These are phyloP conservation scores for Zhengitettix transpicula DNA, from an alignment of 2,888 invertebrate species.

Conservation along the genomic window DNA sequence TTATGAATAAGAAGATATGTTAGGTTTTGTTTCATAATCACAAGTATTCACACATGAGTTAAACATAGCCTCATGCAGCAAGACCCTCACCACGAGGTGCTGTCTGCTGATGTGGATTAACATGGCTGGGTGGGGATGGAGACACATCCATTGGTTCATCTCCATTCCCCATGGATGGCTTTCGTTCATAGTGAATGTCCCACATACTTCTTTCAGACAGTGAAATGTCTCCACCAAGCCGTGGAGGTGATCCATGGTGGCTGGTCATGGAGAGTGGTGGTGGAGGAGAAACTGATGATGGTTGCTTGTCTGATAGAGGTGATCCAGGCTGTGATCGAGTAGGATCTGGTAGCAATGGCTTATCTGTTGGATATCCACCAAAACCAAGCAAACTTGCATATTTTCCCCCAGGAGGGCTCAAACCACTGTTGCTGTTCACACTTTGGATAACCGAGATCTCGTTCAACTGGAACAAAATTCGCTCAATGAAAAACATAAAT, in stretches of 20 bases:
- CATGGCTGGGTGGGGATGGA: conserved; percentile 21
- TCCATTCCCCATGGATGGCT: conserved; percentile 26
- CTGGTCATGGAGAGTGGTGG: conserved; percentile 27
- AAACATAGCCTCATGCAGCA: conserved; percentile 28
- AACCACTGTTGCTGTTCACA: conserved; percentile 46
- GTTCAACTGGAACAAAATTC: conserved; percentile 42
- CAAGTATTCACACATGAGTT: not conserved
- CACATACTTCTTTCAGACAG: conserved; percentile 25
- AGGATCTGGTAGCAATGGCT: conserved; percentile 30
- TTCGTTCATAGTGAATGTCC: conserved; percentile 39
- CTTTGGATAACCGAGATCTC: conserved; percentile 60
- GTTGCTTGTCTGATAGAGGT: conserved; percentile 33
- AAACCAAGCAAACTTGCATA: conserved; percentile 65
- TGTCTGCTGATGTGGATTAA: conserved; percentile 17
- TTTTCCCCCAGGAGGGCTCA: conserved; percentile 29
- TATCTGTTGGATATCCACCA: conserved; percentile 42
- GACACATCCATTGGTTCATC: conserved; percentile 17
- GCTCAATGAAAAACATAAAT: not conserved
- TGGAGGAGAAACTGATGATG: conserved; percentile 11
- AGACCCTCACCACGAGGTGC: conserved; percentile 52
- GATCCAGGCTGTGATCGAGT: conserved; percentile 24
- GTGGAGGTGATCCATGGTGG: conserved; percentile 24
- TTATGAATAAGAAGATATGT: conserved; percentile 9
- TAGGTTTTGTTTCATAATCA: not conserved
- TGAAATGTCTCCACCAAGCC: not conserved